Conservation (phyloP, 2,797 vertebrate species). For the Bovichtus variegatus region DNA sequence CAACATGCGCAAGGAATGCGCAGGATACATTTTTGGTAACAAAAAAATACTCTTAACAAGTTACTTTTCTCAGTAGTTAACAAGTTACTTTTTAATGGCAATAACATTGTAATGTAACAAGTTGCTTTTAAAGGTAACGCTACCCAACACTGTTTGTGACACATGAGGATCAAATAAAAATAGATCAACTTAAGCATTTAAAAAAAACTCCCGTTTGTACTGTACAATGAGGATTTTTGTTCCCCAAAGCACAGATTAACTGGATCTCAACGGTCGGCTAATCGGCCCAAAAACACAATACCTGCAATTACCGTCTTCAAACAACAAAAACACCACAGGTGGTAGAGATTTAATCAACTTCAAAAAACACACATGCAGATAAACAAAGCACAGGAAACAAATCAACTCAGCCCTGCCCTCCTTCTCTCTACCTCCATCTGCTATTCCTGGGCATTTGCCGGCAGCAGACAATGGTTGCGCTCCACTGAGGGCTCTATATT, state of each 20-base stretch:
- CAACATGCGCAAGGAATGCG: too few relatives aligned
- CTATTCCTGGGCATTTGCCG: constrained; percentile 76
- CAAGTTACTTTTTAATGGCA: too few relatives aligned
- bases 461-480: constrained; percentile 68
- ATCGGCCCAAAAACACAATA: constrained; percentile 59
- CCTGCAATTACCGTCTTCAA: constrained; percentile 63
- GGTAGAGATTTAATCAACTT: constrained; percentile 71
- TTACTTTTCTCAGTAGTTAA: too few relatives aligned
- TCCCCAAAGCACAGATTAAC: constrained; percentile 34
- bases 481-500: constrained; percentile 76
- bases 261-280: constrained; percentile 32
- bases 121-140: too few relatives aligned
- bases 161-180: constrained; percentile 2
- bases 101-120: too few relatives aligned
- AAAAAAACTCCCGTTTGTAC: constrained; percentile 16
- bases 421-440: constrained; percentile 70
- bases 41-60: too few relatives aligned
- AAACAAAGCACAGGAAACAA: constrained; percentile 64
- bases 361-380: constrained; percentile 63
- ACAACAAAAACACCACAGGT: constrained; percentile 57
- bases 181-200: background rate
- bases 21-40: too few relatives aligned
- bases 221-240: background rate
- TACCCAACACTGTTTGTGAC: too few relatives aligned
- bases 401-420: constrained; percentile 31